These are phyloP conservation scores for Himalopsyche anomala DNA, from an alignment of 2,888 invertebrate species.

Conservation along the genomic window DNA sequence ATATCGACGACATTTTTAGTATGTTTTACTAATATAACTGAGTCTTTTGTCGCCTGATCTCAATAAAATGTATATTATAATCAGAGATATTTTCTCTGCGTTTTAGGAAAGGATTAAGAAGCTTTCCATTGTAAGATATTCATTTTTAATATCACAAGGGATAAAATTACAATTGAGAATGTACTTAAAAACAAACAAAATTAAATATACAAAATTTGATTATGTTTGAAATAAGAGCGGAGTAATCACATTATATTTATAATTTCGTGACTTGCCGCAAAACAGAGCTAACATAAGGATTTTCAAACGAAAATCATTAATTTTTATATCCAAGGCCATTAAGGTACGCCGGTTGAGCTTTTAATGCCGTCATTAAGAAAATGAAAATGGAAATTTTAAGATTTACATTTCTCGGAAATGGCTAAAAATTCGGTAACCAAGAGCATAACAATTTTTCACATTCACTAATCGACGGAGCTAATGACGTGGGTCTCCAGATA, in stretches of 20 bases:
- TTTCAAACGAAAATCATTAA: not conserved
- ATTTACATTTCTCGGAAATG: constrained; percentile 35
- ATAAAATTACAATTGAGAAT: no score
- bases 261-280: not conserved
- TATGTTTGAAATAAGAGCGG: no score
- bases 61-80: no score
- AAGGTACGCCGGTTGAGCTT: constrained; percentile 37
- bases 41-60: no score
- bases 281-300: not conserved
- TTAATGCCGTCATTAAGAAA: constrained; percentile 47
- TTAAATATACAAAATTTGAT: no score
- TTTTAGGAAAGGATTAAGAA: no score
- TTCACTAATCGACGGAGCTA: constrained; percentile 14
- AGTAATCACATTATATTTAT: not conserved
- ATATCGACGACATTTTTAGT: no score
- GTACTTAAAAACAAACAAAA: no score
- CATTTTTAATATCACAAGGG: no score
- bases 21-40: no score
- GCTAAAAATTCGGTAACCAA: not conserved
- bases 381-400: constrained; percentile 50
- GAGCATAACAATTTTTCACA: not conserved
- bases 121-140: no score
- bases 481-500: not conserved
- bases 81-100: no score
- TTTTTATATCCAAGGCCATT: constrained; percentile 16